Base-by-base conservation (phyloP, 2,888 invertebrate species). In the Drosophila infuscata region DNA sequence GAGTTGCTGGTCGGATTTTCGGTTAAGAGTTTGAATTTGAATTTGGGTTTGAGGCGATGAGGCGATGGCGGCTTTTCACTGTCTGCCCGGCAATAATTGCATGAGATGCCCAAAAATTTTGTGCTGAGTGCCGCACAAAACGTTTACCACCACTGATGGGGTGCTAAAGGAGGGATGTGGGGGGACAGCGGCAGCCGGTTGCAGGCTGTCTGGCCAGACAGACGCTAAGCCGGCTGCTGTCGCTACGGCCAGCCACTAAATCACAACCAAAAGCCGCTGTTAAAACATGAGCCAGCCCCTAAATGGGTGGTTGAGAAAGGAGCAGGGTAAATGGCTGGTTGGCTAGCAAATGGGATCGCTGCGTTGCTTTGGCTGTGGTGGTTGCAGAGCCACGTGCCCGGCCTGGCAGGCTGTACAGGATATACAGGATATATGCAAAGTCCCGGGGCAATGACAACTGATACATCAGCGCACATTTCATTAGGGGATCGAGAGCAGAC, bases 191-290 rank as follows among this genome's bases (percentile, higher is more conserved):
- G 1, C 29, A 12, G 7, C 9, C 25, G 63, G 33, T 52, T 36
- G 48, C 52, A 63, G 74, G 60, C 59, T 72, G 81, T 79, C 71
- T 78, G 76, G 71, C 73, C 89, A 86, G 83, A 88, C 81, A 86
- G 83, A 88, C 81, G 76, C 70, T 89, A 84, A 88, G 87, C 89
- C 82, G 84, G 43, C 36, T 66, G 80, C 80, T 62, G 62, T 61
- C 68, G 72, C 72, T 65, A 73, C 56, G 64, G 79, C 82, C 70
- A 74, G 82, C 84, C 90, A 90, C 87, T 90, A 91, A 89, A 89
- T 89, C 89, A 89, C 90, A 89, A 87, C 89, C 84, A 77, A 89
- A 91, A 91, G 91, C 89, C 87, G 89, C 79, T 88, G 91, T 88
- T 87, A 88, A 84, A 91, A 88, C 88, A 88, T 82, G 89, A 84